Conservation (phyloP, 2,113 vertebrate genomes). For the Oncorhynchus nerka region DNA sequence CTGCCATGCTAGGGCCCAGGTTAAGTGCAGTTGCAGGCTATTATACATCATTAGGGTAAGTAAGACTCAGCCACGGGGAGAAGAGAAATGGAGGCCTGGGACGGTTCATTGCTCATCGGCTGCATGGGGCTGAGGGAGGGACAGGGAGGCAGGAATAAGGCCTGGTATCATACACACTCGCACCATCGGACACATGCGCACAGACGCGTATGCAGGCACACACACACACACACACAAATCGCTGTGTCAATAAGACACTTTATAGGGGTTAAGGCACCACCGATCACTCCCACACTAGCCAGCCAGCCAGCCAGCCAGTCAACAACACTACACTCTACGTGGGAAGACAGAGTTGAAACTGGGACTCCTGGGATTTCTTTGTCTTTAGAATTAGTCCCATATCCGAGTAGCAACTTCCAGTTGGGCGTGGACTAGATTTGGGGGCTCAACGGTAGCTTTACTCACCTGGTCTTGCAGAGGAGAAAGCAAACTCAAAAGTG, state of each 20-base stretch:
- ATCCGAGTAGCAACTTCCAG: too few relatives aligned
- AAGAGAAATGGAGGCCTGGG: constrained; percentile 82
- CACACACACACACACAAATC: constrained; percentile 63
- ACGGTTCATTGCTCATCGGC: constrained; percentile 66
- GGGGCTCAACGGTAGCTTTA: too few relatives aligned
- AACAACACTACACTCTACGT: too few relatives aligned
- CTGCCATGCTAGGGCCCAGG: constrained; percentile 84
- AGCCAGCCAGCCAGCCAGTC: constrained; percentile 11
- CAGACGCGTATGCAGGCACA: neutral
- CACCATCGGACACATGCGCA: neutral
- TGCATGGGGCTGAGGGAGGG: constrained; percentile 19
- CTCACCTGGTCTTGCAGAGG: constrained; percentile 30
- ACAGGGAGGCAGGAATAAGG: constrained; percentile 40
- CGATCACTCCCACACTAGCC: constrained; percentile 39
- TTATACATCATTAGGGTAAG: constrained; percentile 95
- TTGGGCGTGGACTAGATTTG: too few relatives aligned
- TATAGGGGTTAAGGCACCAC: constrained; percentile 56
- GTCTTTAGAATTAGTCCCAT: too few relatives aligned
- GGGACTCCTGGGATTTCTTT: too few relatives aligned
- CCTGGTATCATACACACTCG: constrained; percentile 38
- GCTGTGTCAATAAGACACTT: constrained; percentile 31
- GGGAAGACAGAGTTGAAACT: too few relatives aligned
- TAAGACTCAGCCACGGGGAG: constrained; percentile 78
- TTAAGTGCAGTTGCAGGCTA: constrained; percentile 95
- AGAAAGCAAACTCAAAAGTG: constrained; percentile 46